Evolutionary conservation across 2,888 invertebrate species (phyloP).

Genomic region (Macrosoma leucophasiata): DNA sequence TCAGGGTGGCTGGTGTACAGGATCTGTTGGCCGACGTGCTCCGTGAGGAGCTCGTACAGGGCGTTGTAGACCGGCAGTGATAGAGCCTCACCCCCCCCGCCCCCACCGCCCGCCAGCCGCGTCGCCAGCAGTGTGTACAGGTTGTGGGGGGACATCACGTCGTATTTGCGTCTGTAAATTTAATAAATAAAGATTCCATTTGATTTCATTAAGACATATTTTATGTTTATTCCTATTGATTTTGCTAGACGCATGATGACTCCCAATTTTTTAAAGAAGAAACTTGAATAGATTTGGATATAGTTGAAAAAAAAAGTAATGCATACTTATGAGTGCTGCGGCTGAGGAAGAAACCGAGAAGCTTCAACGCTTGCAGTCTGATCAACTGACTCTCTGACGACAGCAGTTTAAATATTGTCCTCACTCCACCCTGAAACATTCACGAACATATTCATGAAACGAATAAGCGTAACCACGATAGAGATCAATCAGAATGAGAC

Average conservation of each 20-base stretch:
- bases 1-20: slow-evolving; percentile 95
- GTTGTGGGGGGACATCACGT: slow-evolving; percentile 99
- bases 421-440: slow-evolving; percentile 83
- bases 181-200: slow-evolving; percentile 9
- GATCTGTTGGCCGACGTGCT: slow-evolving; percentile 96
- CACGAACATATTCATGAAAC: neutral
- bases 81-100: slow-evolving; percentile 83
- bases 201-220: neutral
- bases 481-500: no score
- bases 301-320: no score
- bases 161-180: slow-evolving; percentile 95
- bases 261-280: no score
- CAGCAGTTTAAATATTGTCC: slow-evolving; percentile 97
- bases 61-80: slow-evolving; percentile 98
- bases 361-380: slow-evolving; percentile 95
- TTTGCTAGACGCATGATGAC: no score
- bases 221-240: no score
- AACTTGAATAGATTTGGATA: no score
- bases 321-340: slow-evolving; percentile 97
- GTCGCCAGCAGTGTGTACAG: slow-evolving; percentile 97
- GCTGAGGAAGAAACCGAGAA: slow-evolving; percentile 98
- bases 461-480: slow-evolving; percentile 1
- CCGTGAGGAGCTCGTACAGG: slow-evolving; percentile 98
- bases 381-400: slow-evolving; percentile 97
- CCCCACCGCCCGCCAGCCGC: slow-evolving; percentile 80